phyloP scores from a whole-genome alignment of 2,888 invertebrate genomes.

The Steinernema scapterisci region DNA sequence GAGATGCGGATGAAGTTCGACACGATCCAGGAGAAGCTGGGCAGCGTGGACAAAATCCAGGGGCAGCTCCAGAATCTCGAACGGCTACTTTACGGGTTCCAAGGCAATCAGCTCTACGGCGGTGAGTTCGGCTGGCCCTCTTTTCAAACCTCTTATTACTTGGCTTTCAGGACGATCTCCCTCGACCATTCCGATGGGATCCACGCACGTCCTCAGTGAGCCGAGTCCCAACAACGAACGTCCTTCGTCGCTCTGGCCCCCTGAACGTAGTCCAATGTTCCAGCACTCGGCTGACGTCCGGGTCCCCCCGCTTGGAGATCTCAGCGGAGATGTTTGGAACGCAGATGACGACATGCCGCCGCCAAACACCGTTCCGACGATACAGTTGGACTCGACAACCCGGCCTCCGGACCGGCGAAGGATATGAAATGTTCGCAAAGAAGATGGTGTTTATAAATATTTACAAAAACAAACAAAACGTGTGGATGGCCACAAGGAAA shows the following conservation, averaged over 20 bases:
- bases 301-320: not conserved
- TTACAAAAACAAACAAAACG: conserved; percentile 16
- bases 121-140: not conserved
- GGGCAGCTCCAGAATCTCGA: conserved; percentile 20
- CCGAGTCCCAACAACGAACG: conserved; percentile 15
- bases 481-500: conserved; percentile 16
- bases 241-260: conserved; percentile 47
- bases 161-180: conserved; percentile 17
- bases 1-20: conserved; percentile 57
- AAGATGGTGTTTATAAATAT: conserved; percentile 15
- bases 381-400: conserved; percentile 5
- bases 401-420: conserved; percentile 11
- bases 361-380: not conserved
- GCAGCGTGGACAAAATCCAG: conserved; percentile 51
- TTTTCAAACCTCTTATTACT: too few relatives aligned
- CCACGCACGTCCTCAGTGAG: conserved; percentile 13
- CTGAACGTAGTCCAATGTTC: conserved; percentile 43
- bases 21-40: conserved; percentile 49
- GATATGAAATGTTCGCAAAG: not conserved
- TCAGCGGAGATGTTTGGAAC: not conserved
- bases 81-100: conserved; percentile 20
- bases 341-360: not conserved
- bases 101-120: conserved; percentile 24
- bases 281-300: not conserved
- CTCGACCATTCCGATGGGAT: conserved; percentile 21